Base-by-base conservation (phyloP, 92 coral and sea anemone genomes). In the Porites evermanni region DNA sequence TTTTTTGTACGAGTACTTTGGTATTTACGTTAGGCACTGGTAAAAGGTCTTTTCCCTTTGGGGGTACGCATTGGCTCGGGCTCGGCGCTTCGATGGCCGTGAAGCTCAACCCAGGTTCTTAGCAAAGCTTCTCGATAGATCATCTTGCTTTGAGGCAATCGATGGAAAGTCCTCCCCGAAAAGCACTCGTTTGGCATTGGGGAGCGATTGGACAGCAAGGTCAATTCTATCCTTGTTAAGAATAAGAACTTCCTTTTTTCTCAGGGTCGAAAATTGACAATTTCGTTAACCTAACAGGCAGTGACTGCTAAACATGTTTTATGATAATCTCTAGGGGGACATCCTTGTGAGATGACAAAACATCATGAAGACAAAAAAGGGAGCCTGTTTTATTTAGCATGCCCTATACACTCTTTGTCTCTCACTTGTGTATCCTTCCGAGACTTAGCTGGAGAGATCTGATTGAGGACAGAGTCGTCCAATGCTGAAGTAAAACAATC, bases 1-100 rank as follows among this genome's bases (percentile, higher is more conserved):
- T 76, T 65, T 85, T 85, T 72, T 86, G 78, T 6, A 17, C 67
- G 75, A 54, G 7, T 68, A 18, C 38, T 61, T 52, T n/a, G 60
- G 12, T 56, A 56, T 14, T 78, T 78, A 29, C 12, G 17, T 8
- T 38, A 72, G 58, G 59, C 14, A 56, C 58, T 53, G 12, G 14
- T 4, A 68, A 23, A 19, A 50, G 79, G 65, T n/a, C 12, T 75
- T 1, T 1, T 65, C 79, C 6, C 21, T n/a, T 29, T 70, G 6
- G 74, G 74, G 13, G 74, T 10, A 24, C 7, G 18, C 3, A n/a
- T 23, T 9, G 53, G 14, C 74, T 51, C 74, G 5, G 53, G 74
- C n/a, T 13, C 2, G 51, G 74, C 53, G 74, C 74, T 70, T 70
- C 29, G 74, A 51, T 14, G 20, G 66, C 16, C 29, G 61, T 60